A percentile compares a stretch with the other conserved stretches of the same genome.
Conservation (phyloP, 2,113 vertebrate species). For the Oncorhynchus tshawytscha region DNA sequence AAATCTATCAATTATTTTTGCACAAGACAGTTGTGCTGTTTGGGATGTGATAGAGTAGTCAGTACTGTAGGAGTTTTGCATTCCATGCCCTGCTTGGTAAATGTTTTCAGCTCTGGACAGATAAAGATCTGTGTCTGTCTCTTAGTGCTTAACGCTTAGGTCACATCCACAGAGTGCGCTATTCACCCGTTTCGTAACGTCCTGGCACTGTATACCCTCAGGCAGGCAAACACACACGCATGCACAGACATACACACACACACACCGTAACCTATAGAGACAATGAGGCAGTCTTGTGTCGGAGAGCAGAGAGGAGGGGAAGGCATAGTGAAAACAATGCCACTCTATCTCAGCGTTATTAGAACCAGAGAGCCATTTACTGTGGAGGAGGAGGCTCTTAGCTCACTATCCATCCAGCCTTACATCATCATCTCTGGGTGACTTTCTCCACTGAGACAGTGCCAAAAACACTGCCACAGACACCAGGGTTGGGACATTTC, state of each 20-base stretch:
- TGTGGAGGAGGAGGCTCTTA: background rate
- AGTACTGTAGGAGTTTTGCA: background rate
- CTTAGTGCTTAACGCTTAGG: background rate
- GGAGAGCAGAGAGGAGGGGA: background rate
- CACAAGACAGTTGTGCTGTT: background rate
- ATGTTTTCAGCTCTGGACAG: background rate
- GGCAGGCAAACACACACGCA: background rate
- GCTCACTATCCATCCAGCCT: background rate
- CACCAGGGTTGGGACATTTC: background rate
- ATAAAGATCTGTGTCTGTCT: slow-evolving; percentile 5
- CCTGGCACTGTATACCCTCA: background rate
- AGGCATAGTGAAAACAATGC: background rate
- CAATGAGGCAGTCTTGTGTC: background rate
- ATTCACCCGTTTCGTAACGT: background rate
- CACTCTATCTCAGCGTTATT: background rate
- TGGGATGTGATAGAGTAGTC: background rate
- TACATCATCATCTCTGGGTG: slow-evolving; percentile 1
- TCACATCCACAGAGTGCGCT: slow-evolving; percentile 4
- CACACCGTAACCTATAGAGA: background rate
- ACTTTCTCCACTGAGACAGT: background rate
- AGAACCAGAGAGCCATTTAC: background rate
- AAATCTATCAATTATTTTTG: background rate
- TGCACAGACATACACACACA: background rate
- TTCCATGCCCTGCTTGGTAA: background rate
- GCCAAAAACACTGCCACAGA: background rate